These are phyloP conservation scores for Coturnix japonica DNA, from an alignment of 2,113 vertebrate species.

Conservation along the genomic window DNA sequence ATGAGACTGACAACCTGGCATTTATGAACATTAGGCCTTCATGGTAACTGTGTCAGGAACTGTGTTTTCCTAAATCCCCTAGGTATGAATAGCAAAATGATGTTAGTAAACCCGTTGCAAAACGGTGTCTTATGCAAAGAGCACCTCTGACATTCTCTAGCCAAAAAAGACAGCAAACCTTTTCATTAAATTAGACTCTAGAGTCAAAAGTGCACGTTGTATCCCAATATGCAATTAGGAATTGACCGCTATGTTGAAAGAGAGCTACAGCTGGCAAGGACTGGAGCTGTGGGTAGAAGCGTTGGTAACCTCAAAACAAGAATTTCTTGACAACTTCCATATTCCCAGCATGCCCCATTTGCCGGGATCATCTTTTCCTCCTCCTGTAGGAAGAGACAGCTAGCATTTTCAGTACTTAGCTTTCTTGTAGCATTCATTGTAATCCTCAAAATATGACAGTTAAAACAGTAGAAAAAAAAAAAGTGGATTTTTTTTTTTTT, in stretches of 20 bases:
- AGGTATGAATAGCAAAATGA: constrained; percentile 47
- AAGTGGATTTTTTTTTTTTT: neutral
- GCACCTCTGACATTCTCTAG: constrained; percentile 9
- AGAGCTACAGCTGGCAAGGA: neutral
- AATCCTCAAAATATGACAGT: constrained; percentile 2
- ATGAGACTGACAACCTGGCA: constrained; percentile 78
- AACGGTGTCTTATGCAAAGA: neutral
- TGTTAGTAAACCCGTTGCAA: constrained; percentile 20
- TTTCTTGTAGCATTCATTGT: neutral
- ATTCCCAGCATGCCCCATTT: constrained; percentile 38
- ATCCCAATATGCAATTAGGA: neutral
- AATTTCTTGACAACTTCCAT: constrained; percentile 37
- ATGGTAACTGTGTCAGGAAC: constrained; percentile 61
- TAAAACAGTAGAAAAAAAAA: constrained; percentile 1
- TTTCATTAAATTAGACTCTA: constrained; percentile 50
- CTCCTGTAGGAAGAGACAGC: constrained; percentile 20
- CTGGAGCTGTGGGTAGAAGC: neutral
- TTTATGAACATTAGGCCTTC: constrained; percentile 73
- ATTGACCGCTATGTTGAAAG: neutral
- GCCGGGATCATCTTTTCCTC: constrained; percentile 20
- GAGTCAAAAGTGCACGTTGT: constrained; percentile 18
- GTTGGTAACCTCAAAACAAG: constrained; percentile 2
- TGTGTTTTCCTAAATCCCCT: constrained; percentile 53
- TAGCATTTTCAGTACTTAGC: neutral
- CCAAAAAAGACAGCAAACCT: neutral